Conservation (phyloP, 2,888 invertebrate genomes). For the Cremastobaeus sp. region DNA sequence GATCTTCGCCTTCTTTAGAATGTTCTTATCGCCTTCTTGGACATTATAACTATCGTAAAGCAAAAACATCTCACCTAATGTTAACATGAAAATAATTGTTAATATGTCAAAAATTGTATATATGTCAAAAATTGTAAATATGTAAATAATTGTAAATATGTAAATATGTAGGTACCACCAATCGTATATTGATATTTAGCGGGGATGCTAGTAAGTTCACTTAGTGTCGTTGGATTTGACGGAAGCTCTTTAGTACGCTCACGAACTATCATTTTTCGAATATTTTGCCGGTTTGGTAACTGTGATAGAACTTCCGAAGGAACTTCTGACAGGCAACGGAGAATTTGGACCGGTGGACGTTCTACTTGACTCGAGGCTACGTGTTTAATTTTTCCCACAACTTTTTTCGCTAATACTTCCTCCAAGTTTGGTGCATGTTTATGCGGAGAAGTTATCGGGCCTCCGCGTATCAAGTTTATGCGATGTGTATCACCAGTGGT, state of each 20-base stretch:
- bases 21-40: no score
- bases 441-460: constrained; percentile 15
- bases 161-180: no score
- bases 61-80: no score
- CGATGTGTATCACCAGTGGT: background rate
- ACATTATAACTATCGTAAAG: no score
- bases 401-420: constrained; percentile 13
- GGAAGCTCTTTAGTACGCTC: constrained; percentile 21
- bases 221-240: constrained; percentile 10
- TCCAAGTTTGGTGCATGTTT: constrained; percentile 14
- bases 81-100: no score
- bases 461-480: constrained; percentile 11
- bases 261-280: constrained; percentile 22
- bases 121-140: no score
- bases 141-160: no score
- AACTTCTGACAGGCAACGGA: constrained; percentile 3
- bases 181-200: background rate
- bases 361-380: constrained; percentile 1
- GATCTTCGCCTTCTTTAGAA: no score
- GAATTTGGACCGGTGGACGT: constrained; percentile 3
- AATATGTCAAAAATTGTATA: no score
- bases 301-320: background rate
- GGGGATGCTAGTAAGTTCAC: background rate
- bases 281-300: constrained; percentile 12
- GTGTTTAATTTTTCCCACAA: background rate